Percentiles rank a stretch among this genome's conserved stretches.
These are phyloP conservation scores for Andrena dorsata DNA, from an alignment of 2,888 invertebrate genomes.

Conservation along the genomic window DNA sequence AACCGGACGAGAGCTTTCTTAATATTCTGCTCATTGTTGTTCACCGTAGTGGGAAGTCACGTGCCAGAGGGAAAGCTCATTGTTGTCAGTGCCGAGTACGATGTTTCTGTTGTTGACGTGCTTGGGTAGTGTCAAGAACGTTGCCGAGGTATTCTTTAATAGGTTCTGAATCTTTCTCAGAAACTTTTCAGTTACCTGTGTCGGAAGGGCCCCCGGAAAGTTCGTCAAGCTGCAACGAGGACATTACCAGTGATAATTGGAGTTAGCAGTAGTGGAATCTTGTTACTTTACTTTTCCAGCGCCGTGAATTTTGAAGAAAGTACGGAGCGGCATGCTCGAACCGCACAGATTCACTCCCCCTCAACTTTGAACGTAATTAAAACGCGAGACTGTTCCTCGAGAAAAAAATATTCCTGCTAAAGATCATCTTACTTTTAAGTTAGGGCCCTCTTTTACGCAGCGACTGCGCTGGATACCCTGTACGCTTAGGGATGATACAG, in stretches of 20 bases:
- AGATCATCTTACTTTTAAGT: neutral
- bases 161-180: conserved; percentile 36
- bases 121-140: conserved; percentile 30
- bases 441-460: too few species aligned
- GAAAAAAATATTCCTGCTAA: neutral
- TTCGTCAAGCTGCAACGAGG: conserved; percentile 39
- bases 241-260: conserved; percentile 40
- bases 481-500: too few species aligned
- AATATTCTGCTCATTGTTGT: conserved; percentile 48
- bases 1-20: conserved; percentile 52
- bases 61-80: conserved; percentile 63
- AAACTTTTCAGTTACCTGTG: conserved; percentile 44
- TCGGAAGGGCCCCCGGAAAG: conserved; percentile 20
- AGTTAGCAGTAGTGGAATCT: conserved; percentile 31
- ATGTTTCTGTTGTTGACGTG: conserved; percentile 59
- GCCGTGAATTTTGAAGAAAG: conserved; percentile 19
- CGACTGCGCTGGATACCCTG: too few species aligned
- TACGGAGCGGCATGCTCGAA: neutral
- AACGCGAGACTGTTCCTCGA: neutral
- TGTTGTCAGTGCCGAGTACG: conserved; percentile 48
- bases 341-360: neutral
- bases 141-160: conserved; percentile 41
- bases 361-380: conserved; percentile 29
- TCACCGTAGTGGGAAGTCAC: conserved; percentile 56
- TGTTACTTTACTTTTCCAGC: conserved; percentile 26